These are phyloP conservation scores for Oryzaephilus surinamensis DNA, from an alignment of 1,140 invertebrate species.

Conservation along the genomic window DNA sequence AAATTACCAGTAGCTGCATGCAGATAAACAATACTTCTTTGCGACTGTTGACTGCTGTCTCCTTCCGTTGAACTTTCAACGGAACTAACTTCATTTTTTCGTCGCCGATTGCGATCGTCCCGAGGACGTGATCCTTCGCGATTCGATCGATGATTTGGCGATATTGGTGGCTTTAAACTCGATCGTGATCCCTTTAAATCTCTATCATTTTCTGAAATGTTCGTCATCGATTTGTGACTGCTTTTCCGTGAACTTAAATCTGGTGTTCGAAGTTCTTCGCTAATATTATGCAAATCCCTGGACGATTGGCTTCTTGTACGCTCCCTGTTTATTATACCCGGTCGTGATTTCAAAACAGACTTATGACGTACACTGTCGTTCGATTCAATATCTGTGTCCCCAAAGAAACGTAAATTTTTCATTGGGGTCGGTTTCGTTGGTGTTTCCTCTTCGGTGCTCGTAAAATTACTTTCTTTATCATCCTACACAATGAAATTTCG, in stretches of 20 bases:
- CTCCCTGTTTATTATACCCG: not conserved
- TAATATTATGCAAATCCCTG: conserved; percentile 46
- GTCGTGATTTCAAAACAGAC: conserved; percentile 3
- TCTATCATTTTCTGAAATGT: conserved; percentile 26
- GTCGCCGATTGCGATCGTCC: conserved; percentile 20
- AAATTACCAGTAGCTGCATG: conserved; percentile 62
- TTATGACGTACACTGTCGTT: conserved; percentile 40
- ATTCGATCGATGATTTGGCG: conserved; percentile 19
- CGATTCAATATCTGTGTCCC: conserved; percentile 66
- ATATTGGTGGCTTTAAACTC: conserved; percentile 28
- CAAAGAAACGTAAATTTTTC: conserved; percentile 69
- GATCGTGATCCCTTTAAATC: conserved; percentile 13
- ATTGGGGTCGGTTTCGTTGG: conserved; percentile 37
- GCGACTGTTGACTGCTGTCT: conserved; percentile 66
- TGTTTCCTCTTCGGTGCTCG: conserved; percentile 34
- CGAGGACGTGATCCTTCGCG: conserved; percentile 11
- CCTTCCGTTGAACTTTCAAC: conserved; percentile 64
- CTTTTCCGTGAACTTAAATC: conserved; percentile 8
- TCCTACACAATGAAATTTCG: conserved; percentile 11
- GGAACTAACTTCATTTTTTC: conserved; percentile 32
- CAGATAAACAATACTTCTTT: conserved; percentile 67
- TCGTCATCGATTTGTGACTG: conserved; percentile 27
- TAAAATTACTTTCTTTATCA: conserved; percentile 31
- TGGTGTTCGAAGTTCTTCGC: conserved; percentile 14
- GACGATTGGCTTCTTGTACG: conserved; percentile 31